Percentiles rank a stretch among this genome's conserved stretches.
These are phyloP conservation scores for Diaphora mendica DNA, from an alignment of 2,888 invertebrate genomes.

Conservation along the genomic window DNA sequence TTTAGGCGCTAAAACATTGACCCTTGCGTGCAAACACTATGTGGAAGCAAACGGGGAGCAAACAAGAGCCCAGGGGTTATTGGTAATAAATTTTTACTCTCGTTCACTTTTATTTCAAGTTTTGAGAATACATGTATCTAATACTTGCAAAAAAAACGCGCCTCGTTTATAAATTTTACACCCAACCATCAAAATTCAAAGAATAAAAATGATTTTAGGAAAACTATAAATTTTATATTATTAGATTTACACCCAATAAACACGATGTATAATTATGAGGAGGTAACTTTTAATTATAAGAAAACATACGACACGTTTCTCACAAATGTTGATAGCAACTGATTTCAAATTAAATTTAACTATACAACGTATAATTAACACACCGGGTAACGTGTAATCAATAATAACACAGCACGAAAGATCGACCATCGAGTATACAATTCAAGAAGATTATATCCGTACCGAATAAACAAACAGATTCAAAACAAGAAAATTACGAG, in stretches of 20 bases:
- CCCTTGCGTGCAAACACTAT: slow-evolving; percentile 71
- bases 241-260: slow-evolving; percentile 51
- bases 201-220: slow-evolving; percentile 20
- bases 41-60: slow-evolving; percentile 62
- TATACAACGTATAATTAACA: slow-evolving; percentile 79
- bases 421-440: slow-evolving; percentile 69
- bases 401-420: slow-evolving; percentile 74
- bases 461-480: slow-evolving; percentile 80
- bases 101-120: slow-evolving; percentile 64
- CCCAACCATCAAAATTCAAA: background rate
- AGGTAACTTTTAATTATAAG: slow-evolving; percentile 56
- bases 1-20: slow-evolving; percentile 71
- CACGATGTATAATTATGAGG: slow-evolving; percentile 47
- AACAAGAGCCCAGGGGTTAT: slow-evolving; percentile 75
- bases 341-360: slow-evolving; percentile 73
- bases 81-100: slow-evolving; percentile 76
- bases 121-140: slow-evolving; percentile 65
- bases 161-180: background rate
- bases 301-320: slow-evolving; percentile 48
- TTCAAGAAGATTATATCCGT: slow-evolving; percentile 71
- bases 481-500: slow-evolving; percentile 72
- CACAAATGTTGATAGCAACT: slow-evolving; percentile 60
- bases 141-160: slow-evolving; percentile 31
- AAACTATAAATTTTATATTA: slow-evolving; percentile 46
- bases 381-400: slow-evolving; percentile 78